These are phyloP conservation scores for Drosophila teissieri DNA, from an alignment of 1,140 invertebrate genomes.

Conservation along the genomic window DNA sequence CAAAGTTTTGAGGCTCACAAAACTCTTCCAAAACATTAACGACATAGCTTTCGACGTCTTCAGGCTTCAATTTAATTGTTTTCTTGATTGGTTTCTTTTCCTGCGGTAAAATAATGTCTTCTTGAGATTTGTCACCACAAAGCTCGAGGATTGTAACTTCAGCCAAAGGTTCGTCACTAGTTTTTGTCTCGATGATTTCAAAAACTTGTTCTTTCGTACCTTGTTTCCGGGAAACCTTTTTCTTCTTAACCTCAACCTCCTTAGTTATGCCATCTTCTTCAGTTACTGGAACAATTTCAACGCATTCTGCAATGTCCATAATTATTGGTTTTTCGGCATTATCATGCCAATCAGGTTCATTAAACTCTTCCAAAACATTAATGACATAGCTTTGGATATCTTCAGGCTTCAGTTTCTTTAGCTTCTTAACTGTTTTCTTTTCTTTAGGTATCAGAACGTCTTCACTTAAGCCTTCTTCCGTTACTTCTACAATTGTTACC, in stretches of 20 bases:
- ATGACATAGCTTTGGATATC: conserved; percentile 56
- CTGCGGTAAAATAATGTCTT: neutral
- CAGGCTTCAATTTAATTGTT: conserved; percentile 55
- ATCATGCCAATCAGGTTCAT: conserved; percentile 15
- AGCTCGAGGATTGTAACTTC: conserved; percentile 22
- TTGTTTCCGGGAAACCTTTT: conserved; percentile 58
- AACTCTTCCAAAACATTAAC: conserved; percentile 56
- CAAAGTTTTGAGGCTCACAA: conserved; percentile 42
- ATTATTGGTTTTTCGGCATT: conserved; percentile 28
- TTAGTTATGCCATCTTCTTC: conserved; percentile 43
- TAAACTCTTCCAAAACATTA: conserved; percentile 47
- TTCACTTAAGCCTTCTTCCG: conserved; percentile 4
- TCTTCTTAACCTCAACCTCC: conserved; percentile 51
- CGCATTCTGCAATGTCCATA: conserved; percentile 32
- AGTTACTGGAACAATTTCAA: conserved; percentile 22
- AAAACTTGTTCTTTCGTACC: conserved; percentile 54
- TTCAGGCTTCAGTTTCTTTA: conserved; percentile 58
- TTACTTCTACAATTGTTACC: conserved; percentile 19
- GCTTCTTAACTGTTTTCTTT: conserved; percentile 42
- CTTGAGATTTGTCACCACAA: conserved; percentile 1
- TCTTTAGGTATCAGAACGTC: neutral
- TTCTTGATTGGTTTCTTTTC: conserved; percentile 45
- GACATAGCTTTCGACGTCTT: conserved; percentile 52
- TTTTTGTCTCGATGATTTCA: conserved; percentile 53
- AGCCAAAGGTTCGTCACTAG: conserved; percentile 28